Evolutionary conservation across 92 coral and sea anemone genomes (phyloP), one percentile per base, ranked within the genome.

Genomic region (Umimayanthus kanabou): DNA sequence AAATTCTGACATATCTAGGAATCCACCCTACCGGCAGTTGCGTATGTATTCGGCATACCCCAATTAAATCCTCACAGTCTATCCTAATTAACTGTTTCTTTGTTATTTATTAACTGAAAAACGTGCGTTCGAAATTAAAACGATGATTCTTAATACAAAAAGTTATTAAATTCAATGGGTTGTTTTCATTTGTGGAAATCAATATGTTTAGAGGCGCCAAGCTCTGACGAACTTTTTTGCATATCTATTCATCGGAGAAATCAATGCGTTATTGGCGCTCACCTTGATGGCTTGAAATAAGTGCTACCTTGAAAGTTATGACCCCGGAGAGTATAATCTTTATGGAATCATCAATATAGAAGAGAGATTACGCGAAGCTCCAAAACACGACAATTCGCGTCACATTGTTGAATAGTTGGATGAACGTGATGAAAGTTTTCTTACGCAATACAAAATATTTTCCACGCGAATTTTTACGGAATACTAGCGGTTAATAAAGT

Each of bases 51-150:
- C 79, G 76, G 71, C 74, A 67, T 29, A 28, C 22, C 70, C 76
- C 90, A 91, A 80, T 91, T 90, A 94, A 94, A 93, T 93, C 93
- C 76, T 80, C 87, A 61, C 79, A 76, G 86, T 64, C 75, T 87
- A 78, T 58, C 49, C 93, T 93, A 94, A 94, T 94, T 94, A 94
- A 91, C 76, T 88, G 98, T 88, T 94, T 72, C 93, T 87, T 94
- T 93, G 95, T 94, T 92, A 87, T 89, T 91, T 93, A 93, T 94
- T 94, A 94, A 93, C 87, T 88, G 73, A 80, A 80, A 91, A 88
- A 91, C 89, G 91, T 81, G 91, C 91, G 89, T 81, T 84, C 80
- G 84, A 85, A 81, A 88, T 91, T 88, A 88, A 83, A 83, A 83
- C 87, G 87, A 83, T 83, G 87, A 71, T 83, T 83, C 87, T 71